Evolutionary conservation across 2,113 vertebrate species (phyloP).

Genomic region (Elephas maximus): DNA sequence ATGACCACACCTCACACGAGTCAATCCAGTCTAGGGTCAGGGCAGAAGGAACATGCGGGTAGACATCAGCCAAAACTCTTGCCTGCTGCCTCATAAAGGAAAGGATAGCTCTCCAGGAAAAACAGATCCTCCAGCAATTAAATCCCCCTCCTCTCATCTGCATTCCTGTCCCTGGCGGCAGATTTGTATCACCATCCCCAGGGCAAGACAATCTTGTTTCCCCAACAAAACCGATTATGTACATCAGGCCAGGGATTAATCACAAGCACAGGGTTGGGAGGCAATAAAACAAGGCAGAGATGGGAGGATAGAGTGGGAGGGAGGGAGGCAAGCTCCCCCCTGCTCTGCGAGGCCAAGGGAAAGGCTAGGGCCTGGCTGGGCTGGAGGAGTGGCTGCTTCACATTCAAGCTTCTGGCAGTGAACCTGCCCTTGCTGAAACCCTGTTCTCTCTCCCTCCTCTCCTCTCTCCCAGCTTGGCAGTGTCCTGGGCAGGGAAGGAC

Average conservation of each 20-base stretch:
- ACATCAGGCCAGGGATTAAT: conserved; percentile 75
- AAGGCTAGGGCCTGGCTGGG: neutral
- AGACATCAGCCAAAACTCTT: neutral
- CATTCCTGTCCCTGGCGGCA: conserved; percentile 31
- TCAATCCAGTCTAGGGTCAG: neutral
- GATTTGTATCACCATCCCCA: conserved; percentile 70
- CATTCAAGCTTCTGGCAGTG: neutral
- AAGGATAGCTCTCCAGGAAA: neutral
- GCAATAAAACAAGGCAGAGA: conserved; percentile 36
- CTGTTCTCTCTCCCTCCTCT: neutral
- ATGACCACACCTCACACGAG: neutral
- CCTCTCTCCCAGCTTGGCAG: neutral
- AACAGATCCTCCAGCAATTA: neutral
- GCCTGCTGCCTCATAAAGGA: neutral
- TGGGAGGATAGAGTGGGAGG: neutral
- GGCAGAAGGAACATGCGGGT: neutral
- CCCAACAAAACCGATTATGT: conserved; percentile 77
- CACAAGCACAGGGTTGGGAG: conserved; percentile 47
- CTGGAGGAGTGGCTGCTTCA: neutral
- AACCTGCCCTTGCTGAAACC: neutral
- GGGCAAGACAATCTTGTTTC: conserved; percentile 79
- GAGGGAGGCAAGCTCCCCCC: neutral
- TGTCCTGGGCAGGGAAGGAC: neutral
- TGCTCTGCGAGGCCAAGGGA: neutral
- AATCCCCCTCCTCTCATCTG: conserved; percentile 50